Evolutionary conservation across 2,797 vertebrate species (phyloP), one percentile per base, ranked within the genome.

Genomic region (Corythornis leucogaster): DNA sequence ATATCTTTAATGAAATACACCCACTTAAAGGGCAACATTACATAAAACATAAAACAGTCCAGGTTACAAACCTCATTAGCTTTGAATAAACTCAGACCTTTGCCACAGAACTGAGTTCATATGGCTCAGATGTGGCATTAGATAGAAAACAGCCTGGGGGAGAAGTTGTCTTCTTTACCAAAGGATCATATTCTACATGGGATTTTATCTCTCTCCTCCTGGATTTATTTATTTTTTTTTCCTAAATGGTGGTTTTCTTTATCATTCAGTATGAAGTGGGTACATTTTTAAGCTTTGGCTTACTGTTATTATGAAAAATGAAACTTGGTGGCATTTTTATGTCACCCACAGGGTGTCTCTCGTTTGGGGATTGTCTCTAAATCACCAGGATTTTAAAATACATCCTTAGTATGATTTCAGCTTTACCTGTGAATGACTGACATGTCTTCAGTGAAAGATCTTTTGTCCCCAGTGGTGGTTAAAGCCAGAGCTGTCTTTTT

Each of bases 401-500:
- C 19, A 31, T 35, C 45, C 50, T 69, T 31, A 62, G 11, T 54
- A 6, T 71, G 42, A 71, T 82, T 92, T 85, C 73, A 68, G 31
- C 21, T 78, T 2, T 38, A 62, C 19, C 53, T 85, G 40, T 55
- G 46, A 80, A 31, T 83, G 87, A 78, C 66, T 92, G 85, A 50
- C 46, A n/a, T 87, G 75, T 58, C 71, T 87, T 46, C 77, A 75
- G 68, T 80, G 54, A 90, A 89, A 75, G 82, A 85, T 73, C 69
- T 80, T 24, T 30, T 89, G 82, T 95, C 73, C 84, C 79, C 58
- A 38, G 69, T 71, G 55, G 73, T 91, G 69, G 57, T 40, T 85
- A 24, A 87, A 94, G 80, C 80, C 79, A 91, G 85, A 92, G 73
- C 89, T 83, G 82, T 87, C 76, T 85, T 80, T 86, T 85, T 61